Evolutionary conservation across 2,888 invertebrate species (phyloP).

Genomic region (Syrista parreyssii): DNA sequence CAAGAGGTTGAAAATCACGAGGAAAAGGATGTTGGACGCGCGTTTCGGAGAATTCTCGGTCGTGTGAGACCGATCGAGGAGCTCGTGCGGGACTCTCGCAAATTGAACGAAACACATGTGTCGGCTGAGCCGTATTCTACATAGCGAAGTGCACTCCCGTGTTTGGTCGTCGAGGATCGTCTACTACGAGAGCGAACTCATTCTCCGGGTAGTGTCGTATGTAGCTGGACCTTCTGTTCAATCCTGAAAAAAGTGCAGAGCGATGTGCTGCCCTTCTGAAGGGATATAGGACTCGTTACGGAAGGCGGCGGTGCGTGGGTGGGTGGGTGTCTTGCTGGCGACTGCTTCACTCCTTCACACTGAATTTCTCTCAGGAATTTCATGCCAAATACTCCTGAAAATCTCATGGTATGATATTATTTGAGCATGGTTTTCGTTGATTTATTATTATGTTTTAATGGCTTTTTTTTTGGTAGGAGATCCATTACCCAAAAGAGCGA

Average conservation of each 20-base stretch:
- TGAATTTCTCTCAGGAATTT: slow-evolving; percentile 9
- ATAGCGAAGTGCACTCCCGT: slow-evolving; percentile 36
- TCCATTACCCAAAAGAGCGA: background rate
- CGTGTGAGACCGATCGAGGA: slow-evolving; percentile 38
- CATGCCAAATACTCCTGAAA: background rate
- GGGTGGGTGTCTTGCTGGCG: slow-evolving; percentile 41
- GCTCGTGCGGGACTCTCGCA: slow-evolving; percentile 43
- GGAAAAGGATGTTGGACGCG: slow-evolving; percentile 45
- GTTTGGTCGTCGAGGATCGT: slow-evolving; percentile 37
- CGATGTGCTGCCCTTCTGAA: slow-evolving; percentile 40
- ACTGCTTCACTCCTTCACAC: slow-evolving; percentile 17
- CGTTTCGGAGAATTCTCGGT: slow-evolving; percentile 36
- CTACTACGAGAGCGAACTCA: slow-evolving; percentile 27
- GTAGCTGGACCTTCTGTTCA: slow-evolving; percentile 21
- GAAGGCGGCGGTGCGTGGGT: slow-evolving; percentile 60
- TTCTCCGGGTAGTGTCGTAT: slow-evolving; percentile 15
- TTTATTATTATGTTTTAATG: background rate
- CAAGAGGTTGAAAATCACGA: slow-evolving; percentile 42
- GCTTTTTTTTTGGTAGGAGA: background rate
- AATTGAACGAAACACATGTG: slow-evolving; percentile 55
- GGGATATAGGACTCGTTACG: slow-evolving; percentile 47
- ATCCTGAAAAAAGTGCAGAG: slow-evolving; percentile 32
- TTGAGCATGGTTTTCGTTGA: background rate
- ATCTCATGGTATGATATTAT: background rate
- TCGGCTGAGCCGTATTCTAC: slow-evolving; percentile 44